These are phyloP conservation scores for Melanotaenia boesemani DNA, from an alignment of 2,797 vertebrate species.

Conservation along the genomic window DNA sequence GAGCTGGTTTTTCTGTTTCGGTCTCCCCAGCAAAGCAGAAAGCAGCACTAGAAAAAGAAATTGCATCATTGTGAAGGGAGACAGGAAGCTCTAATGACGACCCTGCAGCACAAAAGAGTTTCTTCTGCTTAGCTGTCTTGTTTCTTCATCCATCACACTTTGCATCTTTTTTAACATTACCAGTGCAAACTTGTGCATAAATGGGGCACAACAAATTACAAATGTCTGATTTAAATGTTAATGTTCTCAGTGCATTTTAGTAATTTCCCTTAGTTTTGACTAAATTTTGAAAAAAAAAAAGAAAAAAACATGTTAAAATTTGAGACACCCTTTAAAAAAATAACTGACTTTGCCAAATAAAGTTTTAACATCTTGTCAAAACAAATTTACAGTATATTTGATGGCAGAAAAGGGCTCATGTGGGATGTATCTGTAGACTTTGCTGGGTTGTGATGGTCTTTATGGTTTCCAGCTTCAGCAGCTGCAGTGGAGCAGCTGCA, in stretches of 20 bases:
- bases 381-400: neutral
- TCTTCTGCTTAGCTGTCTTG: neutral
- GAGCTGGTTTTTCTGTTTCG: neutral
- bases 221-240: neutral
- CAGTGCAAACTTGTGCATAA: too few relatives aligned
- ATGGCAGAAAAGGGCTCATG: neutral
- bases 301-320: neutral
- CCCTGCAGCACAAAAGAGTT: neutral
- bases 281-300: neutral
- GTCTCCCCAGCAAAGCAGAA: neutral
- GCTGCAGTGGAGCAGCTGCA: neutral
- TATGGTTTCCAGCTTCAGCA: neutral
- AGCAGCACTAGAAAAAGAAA: neutral
- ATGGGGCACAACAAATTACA: too few relatives aligned
- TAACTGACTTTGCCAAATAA: neutral
- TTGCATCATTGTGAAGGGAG: too few relatives aligned
- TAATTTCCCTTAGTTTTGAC: neutral
- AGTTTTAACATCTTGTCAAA: too few relatives aligned
- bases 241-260: too few relatives aligned
- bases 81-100: too few relatives aligned
- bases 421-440: neutral
- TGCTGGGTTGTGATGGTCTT: slow-evolving; percentile 9
- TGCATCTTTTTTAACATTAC: neutral
- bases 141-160: too few relatives aligned
- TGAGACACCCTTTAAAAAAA: neutral